Conservation (phyloP, 2,797 vertebrate species). For the Steatocranus sp. region DNA sequence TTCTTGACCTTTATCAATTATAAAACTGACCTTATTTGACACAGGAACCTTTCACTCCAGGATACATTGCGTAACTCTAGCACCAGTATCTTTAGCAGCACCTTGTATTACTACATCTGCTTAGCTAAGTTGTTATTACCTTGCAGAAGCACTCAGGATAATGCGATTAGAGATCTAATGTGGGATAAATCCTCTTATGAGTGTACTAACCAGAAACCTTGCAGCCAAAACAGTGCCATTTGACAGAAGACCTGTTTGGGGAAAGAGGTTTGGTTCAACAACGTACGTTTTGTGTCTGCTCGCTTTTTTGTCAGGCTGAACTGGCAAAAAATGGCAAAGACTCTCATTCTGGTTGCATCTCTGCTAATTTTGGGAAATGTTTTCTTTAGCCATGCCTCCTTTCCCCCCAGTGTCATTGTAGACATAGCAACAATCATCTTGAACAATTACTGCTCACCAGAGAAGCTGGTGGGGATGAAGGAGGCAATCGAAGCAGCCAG, state of each 20-base stretch:
- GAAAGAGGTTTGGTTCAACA: constrained; percentile 43
- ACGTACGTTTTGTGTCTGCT: background rate
- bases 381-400: constrained; percentile 40
- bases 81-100: constrained; percentile 31
- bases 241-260: constrained; percentile 45
- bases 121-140: constrained; percentile 63
- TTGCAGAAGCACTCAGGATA: constrained; percentile 74
- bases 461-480: constrained; percentile 87
- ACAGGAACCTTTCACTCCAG: constrained; percentile 20
- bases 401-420: constrained; percentile 79
- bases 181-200: constrained; percentile 77
- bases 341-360: constrained; percentile 41
- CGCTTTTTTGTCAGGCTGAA: background rate
- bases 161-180: constrained; percentile 89
- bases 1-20: background rate
- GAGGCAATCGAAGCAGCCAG: constrained; percentile 82
- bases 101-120: constrained; percentile 38
- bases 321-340: constrained; percentile 64
- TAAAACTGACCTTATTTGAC: constrained; percentile 6
- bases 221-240: constrained; percentile 64
- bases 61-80: constrained; percentile 36
- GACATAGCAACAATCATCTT: constrained; percentile 88
- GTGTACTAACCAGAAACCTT: constrained; percentile 69
- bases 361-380: constrained; percentile 59
- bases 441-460: constrained; percentile 93